Base-by-base conservation (phyloP, 2,113 vertebrate species). In the Dendropsophus ebraccatus region DNA sequence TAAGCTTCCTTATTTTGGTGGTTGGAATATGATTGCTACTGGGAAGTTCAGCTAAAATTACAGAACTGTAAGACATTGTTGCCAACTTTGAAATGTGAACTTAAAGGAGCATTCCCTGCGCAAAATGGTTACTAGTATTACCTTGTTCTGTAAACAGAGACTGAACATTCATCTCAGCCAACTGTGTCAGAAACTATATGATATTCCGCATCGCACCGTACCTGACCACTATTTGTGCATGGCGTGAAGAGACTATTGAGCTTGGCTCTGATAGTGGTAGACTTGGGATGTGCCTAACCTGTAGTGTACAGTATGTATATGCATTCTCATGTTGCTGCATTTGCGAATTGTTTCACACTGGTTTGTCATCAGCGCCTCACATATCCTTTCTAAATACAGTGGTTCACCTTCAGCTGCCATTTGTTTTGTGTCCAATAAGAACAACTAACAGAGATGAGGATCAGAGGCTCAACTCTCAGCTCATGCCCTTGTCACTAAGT, bases 1-100 rank as follows among this genome's bases (percentile, higher is more conserved):
- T 84, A 32, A 5, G 41, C 56, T 84, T 84, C 72, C 56, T 65
- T 56, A 14, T 49, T 84, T n/a, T 60, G 54, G 83, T 76, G 83
- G 83, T 84, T 77, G 41, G 52, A n/a, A 76, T 49, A 74, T 84
- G 73, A 84, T 84, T 76, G 83, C 70, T 47, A 21, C 49, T 75
- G 37, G 82, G 82, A 47, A 84, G 70, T 32, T 60, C n/a, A 9
- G 37, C 35, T 74, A 35, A 54, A 84, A 84, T 84, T 84, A 84
- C 73, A 50, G 83, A 65, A 76, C 56, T 65, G 54, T 76, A 84
- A 76, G 50, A 65, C 82, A 76, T 32, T 23, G 37, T 41, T 84
- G 54, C 54, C 72, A 84, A 45, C 73, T 35, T 49, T 62, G 41
- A 84, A 77, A 76, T 49, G n/a, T 65, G 47, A 84, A 76, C 52